Base-by-base conservation (phyloP, 2,888 invertebrate species). In the Yponomeuta plumbellus region DNA sequence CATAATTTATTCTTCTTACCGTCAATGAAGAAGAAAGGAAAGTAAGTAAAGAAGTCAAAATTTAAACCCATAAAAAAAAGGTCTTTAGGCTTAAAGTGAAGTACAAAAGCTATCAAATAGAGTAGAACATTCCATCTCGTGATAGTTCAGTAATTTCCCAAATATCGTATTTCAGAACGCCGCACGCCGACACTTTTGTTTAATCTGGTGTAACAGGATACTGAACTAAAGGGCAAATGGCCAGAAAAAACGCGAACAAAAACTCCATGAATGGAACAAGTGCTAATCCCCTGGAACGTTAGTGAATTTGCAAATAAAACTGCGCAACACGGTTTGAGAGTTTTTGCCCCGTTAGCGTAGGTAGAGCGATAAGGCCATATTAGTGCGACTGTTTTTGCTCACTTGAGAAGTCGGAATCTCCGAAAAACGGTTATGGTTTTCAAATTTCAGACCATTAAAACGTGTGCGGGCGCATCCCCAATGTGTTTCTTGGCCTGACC, bases 371-470 rank as follows among this genome's bases (percentile, higher is more conserved):
- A 58, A 58, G 11, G 56, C 56, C 6, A 56, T 8, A 56, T 56
- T 2, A 4, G 56, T 56, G 20, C 1, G 20, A 13, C 8, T 17
- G 56, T 17, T 17, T n/a, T 56, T 56, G 56, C n/a, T 21, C 63
- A 63, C 40, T 44, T 21, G 63, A 63, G 11, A 22, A 62, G 34
- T 34, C 26, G 6, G 23, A 39, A 23, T 26, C 34, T n/a, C 2
- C 56, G 21, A 66, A 66, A 68, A 66, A 68, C 57, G 65, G 66
- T 68, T 68, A 69, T 68, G 68, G 69, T 71, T 71, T 76, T 75
- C 70, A 75, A 78, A 78, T 73, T n/a, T n/a, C 71, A 74, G 75
- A 69, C 77, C 79, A 81, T 82, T 81, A 82, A 79, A 79, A 74
- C 72, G 58, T 65, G 66, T 67, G 65, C 44, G 58, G 61, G 66